A percentile compares a stretch with the other conserved stretches of the same genome.
phyloP scores from a whole-genome alignment of 2,113 vertebrate genomes.

The chimpanzee (Pan troglodytes) region NHGRI_mPanTro3-v2.1_pri NC_086015.1:200001501-200002000 shows the following conservation, averaged over 20 bases:
- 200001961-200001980: neutral
- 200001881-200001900: neutral
- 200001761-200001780: neutral
- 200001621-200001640: too few species aligned
- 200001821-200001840: neutral
- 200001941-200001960: neutral
- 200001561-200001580: neutral
- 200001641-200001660: too few species aligned
- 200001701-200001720: neutral
- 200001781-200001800: neutral
- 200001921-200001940: neutral
- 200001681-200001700: too few species aligned
- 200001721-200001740: too few species aligned
- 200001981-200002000: neutral
- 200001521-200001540: too few species aligned
- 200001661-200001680: too few species aligned
- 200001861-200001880: neutral
- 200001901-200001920: neutral
- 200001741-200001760: neutral
- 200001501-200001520: too few species aligned
- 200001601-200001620: too few species aligned
- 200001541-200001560: neutral
- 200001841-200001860: neutral
- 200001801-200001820: neutral
- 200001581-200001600: neutral